These are phyloP conservation scores for Pemphredon lugubris DNA, from an alignment of 2,888 invertebrate species.

Conservation along the genomic window DNA sequence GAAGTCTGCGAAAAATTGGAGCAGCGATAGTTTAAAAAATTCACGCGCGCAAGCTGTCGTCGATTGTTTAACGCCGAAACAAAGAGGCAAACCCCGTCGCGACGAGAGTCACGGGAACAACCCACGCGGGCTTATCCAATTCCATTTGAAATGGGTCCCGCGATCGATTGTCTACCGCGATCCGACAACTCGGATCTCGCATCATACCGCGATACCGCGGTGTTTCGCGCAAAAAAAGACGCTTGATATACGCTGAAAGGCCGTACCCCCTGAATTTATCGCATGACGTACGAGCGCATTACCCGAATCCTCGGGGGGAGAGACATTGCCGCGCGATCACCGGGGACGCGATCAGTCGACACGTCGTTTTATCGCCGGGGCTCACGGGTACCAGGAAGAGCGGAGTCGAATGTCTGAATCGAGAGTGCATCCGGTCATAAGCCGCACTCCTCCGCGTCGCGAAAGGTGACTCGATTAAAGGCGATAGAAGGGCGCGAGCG, in stretches of 20 bases:
- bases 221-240: neutral
- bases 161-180: too few species aligned
- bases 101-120: too few species aligned
- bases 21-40: too few species aligned
- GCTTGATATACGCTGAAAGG: neutral
- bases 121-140: too few species aligned
- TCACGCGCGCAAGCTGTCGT: too few species aligned
- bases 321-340: conserved; percentile 1
- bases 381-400: conserved; percentile 17
- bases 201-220: too few species aligned
- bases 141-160: too few species aligned
- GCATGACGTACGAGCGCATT: conserved; percentile 40
- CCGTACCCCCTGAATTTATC: conserved; percentile 36
- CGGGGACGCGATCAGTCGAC: conserved; percentile 33
- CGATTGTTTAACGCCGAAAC: too few species aligned
- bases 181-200: too few species aligned
- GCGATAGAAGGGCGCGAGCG: conserved; percentile 25
- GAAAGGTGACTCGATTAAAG: conserved; percentile 71
- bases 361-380: conserved; percentile 54
- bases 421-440: conserved; percentile 67
- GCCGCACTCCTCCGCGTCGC: conserved; percentile 55
- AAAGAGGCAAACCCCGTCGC: too few species aligned
- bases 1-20: too few species aligned
- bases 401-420: conserved; percentile 56
- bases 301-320: conserved; percentile 44